Percentiles rank a stretch among this genome's conserved stretches.
These are phyloP conservation scores for Villa cingulata DNA, from an alignment of 2,888 invertebrate species.

Conservation along the genomic window DNA sequence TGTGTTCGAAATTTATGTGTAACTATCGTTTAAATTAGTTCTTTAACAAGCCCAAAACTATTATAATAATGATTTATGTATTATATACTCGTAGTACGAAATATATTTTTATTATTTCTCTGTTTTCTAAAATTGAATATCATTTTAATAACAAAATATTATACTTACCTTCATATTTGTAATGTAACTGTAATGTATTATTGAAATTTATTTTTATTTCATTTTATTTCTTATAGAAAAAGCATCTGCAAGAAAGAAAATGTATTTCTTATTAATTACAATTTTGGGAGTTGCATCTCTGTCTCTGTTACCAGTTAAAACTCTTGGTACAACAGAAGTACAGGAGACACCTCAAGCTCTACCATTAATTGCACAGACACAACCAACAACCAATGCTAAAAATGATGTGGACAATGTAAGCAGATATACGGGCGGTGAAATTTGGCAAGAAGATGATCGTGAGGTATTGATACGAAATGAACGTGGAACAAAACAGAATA, in stretches of 20 bases:
- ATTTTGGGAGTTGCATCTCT: constrained; percentile 26
- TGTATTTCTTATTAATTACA: constrained; percentile 10
- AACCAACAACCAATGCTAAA: constrained; percentile 24
- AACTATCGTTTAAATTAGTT: too few relatives aligned
- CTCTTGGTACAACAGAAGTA: constrained; percentile 31
- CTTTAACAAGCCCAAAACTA: too few relatives aligned
- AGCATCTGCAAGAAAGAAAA: neutral
- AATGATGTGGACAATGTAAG: constrained; percentile 24
- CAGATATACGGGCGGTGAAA: constrained; percentile 43
- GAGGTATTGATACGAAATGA: constrained; percentile 67
- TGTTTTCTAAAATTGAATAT: too few relatives aligned
- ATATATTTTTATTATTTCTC: too few relatives aligned
- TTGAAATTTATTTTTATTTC: neutral
- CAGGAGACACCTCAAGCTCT: constrained; percentile 35
- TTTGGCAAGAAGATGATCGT: constrained; percentile 65
- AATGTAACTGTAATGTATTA: too few relatives aligned
- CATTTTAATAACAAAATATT: neutral
- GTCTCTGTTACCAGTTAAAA: constrained; percentile 26
- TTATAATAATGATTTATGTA: too few relatives aligned
- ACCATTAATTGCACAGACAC: constrained; percentile 33
- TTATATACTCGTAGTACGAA: too few relatives aligned
- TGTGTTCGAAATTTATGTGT: too few relatives aligned
- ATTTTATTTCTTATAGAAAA: neutral
- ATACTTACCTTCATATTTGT: neutral
- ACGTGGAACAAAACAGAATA: constrained; percentile 53